Conservation (phyloP, 37 sponge, comb jelly and placozoan genomes). For the Bolinopsis microptera region DNA sequence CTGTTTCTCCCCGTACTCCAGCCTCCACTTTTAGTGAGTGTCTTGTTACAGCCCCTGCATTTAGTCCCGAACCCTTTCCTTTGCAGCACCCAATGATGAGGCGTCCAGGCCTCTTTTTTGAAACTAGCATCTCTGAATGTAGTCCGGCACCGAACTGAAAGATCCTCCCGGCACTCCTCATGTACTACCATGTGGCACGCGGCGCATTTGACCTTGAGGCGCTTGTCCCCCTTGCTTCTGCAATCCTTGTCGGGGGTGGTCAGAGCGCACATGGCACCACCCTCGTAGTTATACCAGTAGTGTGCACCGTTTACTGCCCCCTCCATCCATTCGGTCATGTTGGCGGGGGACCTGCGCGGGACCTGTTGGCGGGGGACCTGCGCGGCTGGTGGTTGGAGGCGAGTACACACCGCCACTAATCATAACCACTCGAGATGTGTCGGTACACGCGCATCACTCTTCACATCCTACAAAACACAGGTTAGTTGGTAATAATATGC, state of each 20-base stretch:
- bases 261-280: slow-evolving; percentile 34
- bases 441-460: too few species aligned
- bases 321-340: slow-evolving; percentile 48
- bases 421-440: background rate
- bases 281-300: slow-evolving; percentile 53
- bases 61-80: slow-evolving; percentile 55
- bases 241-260: slow-evolving; percentile 52
- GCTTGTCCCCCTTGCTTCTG: slow-evolving; percentile 9
- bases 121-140: slow-evolving; percentile 19
- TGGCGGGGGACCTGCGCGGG: background rate
- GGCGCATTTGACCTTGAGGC: slow-evolving; percentile 41
- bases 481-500: too few species aligned
- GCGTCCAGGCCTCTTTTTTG: slow-evolving; percentile 56
- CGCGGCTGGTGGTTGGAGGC: background rate
- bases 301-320: slow-evolving; percentile 17
- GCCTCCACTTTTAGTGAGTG: background rate
- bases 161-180: slow-evolving; percentile 37
- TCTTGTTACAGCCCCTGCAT: slow-evolving; percentile 53
- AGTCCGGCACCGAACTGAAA: slow-evolving; percentile 13
- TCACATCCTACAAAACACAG: background rate
- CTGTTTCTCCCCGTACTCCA: slow-evolving; percentile 19
- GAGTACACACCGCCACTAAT: background rate
- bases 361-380: background rate
- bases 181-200: slow-evolving; percentile 27
- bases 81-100: slow-evolving; percentile 51